Evolutionary conservation across 2,888 invertebrate species (phyloP).

Genomic region (Andrena dorsata): DNA sequence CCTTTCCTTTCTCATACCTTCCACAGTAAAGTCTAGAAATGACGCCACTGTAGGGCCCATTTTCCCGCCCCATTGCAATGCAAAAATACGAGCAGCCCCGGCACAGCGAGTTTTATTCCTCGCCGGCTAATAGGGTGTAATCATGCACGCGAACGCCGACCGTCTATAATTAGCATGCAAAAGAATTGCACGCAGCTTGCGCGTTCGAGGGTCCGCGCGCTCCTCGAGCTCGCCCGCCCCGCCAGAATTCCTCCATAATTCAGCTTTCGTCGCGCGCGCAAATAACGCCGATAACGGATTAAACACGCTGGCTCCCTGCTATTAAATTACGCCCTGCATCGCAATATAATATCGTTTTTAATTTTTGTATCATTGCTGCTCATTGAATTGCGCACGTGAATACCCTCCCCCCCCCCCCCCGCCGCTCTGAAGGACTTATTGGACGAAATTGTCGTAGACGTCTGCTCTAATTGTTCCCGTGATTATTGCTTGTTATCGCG

Average conservation of each 20-base stretch:
- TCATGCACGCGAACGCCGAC: constrained; percentile 35
- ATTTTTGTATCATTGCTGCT: constrained; percentile 38
- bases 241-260: constrained; percentile 33
- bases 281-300: constrained; percentile 36
- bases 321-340: constrained; percentile 38
- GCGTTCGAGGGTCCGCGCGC: constrained; percentile 11
- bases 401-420: too few relatives aligned
- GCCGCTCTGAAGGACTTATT: too few relatives aligned
- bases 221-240: too few relatives aligned
- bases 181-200: constrained; percentile 13
- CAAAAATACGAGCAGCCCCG: constrained; percentile 13
- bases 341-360: constrained; percentile 35
- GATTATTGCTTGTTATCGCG: too few relatives aligned
- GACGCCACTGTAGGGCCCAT: background rate
- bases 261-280: constrained; percentile 14
- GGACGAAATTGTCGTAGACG: too few relatives aligned
- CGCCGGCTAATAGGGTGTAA: constrained; percentile 27
- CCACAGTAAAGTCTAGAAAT: background rate
- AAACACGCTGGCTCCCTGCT: constrained; percentile 22
- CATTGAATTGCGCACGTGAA: constrained; percentile 13
- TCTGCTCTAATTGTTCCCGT: too few relatives aligned
- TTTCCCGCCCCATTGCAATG: constrained; percentile 2
- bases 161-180: constrained; percentile 41
- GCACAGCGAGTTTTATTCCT: constrained; percentile 24
- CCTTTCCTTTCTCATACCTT: background rate